Percentiles rank a stretch among this genome's conserved stretches.
Conservation (phyloP, 2,113 vertebrate genomes). For the Zootoca vivipara region DNA sequence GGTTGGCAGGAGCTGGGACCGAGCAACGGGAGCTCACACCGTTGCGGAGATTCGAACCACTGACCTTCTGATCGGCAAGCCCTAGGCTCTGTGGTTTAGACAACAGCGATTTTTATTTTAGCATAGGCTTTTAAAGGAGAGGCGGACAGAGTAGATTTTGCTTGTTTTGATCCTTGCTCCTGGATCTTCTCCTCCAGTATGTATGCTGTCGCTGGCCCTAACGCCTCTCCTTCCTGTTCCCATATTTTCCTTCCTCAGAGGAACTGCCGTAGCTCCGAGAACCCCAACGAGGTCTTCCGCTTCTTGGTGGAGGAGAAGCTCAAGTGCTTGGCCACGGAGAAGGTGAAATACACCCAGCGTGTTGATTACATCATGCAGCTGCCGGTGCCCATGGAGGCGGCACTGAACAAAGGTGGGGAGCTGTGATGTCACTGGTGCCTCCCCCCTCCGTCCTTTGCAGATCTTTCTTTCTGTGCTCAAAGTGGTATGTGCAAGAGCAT, state of each 20-base stretch:
- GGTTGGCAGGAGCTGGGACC: too few relatives aligned
- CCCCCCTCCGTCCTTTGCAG: not conserved
- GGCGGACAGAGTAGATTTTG: not conserved
- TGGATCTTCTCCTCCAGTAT: not conserved
- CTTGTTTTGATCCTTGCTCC: not conserved
- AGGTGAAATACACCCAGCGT: conserved; percentile 97
- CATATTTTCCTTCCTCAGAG: conserved; percentile 75
- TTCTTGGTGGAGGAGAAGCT: conserved; percentile 97
- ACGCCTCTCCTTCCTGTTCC: not conserved
- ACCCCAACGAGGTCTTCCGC: conserved; percentile 96
- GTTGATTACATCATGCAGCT: conserved; percentile 98
- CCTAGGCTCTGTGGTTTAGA: too few relatives aligned
- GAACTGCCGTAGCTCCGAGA: conserved; percentile 94
- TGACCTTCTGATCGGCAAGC: too few relatives aligned
- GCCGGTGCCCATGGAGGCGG: conserved; percentile 96
- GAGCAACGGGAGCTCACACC: too few relatives aligned
- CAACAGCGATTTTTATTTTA: too few relatives aligned
- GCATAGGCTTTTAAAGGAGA: not conserved
- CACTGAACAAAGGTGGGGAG: conserved; percentile 90
- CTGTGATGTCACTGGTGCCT: not conserved
- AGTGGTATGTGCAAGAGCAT: too few relatives aligned
- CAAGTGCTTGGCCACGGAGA: conserved; percentile 95
- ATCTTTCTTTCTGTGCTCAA: not conserved
- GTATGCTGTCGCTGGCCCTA: not conserved
- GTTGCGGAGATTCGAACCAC: too few relatives aligned